phyloP scores from a whole-genome alignment of 1,140 invertebrate genomes.

The Pomphorhynchus laevis region DNA sequence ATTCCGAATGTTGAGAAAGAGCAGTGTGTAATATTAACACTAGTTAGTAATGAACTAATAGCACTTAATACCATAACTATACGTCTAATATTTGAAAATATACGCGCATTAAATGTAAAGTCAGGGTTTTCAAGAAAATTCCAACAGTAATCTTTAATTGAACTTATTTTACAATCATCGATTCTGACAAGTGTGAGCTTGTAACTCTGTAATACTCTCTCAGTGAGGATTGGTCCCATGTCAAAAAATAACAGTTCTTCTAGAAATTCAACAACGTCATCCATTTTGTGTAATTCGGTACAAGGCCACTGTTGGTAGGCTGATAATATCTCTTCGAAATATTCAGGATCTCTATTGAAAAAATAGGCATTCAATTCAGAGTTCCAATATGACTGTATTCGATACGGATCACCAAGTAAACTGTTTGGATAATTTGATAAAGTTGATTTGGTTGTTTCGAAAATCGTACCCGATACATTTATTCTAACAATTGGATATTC shows the following conservation, averaged over 20 bases:
- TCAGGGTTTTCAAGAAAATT: too few relatives aligned
- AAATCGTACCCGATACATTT: not conserved
- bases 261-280: not conserved
- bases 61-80: too few relatives aligned
- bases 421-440: not conserved
- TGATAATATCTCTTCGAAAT: not conserved
- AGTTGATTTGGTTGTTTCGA: not conserved
- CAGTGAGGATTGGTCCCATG: not conserved
- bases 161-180: too few relatives aligned
- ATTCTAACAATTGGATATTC: not conserved
- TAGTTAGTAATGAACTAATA: too few relatives aligned
- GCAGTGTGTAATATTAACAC: too few relatives aligned
- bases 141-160: too few relatives aligned
- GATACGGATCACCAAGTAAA: not conserved
- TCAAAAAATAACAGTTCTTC: constrained; percentile 1
- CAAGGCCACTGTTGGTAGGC: not conserved
- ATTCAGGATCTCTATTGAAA: not conserved
- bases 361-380: not conserved
- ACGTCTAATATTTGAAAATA: too few relatives aligned
- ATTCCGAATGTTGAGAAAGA: too few relatives aligned
- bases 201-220: too few relatives aligned
- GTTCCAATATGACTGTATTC: not conserved
- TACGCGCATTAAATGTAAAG: too few relatives aligned
- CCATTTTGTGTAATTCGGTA: not conserved
- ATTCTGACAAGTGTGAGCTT: too few relatives aligned